Percentiles rank a stretch among this genome's conserved stretches.
These are phyloP conservation scores for Drosophila antonietae DNA, from an alignment of 2,888 invertebrate species.

Conservation along the genomic window DNA sequence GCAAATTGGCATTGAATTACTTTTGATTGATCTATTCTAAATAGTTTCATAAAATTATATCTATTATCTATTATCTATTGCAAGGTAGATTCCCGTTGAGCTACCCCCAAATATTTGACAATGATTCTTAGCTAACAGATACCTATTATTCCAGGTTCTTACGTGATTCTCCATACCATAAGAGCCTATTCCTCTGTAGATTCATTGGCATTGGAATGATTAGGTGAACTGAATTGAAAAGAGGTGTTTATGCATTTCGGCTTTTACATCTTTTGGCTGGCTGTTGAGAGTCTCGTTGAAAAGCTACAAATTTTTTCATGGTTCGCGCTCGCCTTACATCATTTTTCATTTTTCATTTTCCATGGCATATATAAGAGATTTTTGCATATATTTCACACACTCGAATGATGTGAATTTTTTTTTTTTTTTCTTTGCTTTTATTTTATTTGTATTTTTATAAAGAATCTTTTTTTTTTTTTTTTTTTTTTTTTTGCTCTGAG, in stretches of 20 bases:
- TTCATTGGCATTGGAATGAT: slow-evolving; percentile 5
- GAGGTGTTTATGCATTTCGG: slow-evolving; percentile 27
- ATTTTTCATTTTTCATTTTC: slow-evolving; percentile 69
- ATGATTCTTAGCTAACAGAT: too few species aligned
- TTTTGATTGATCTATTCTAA: too few species aligned
- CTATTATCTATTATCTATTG: too few species aligned
- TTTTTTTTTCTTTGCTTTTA: not conserved
- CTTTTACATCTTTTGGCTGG: slow-evolving; percentile 8
- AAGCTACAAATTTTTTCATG: slow-evolving; percentile 28
- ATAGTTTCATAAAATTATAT: too few species aligned
- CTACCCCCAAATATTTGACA: too few species aligned
- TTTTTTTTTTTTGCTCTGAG: slow-evolving; percentile 51
- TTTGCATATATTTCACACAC: slow-evolving; percentile 45
- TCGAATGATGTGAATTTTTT: slow-evolving; percentile 7
- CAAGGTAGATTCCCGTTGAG: too few species aligned
- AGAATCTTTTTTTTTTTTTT: slow-evolving; percentile 37
- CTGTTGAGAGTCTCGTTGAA: slow-evolving; percentile 32
- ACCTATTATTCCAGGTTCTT: too few species aligned
- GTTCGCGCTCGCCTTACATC: slow-evolving; percentile 21
- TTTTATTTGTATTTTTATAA: slow-evolving; percentile 17
- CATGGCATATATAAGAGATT: slow-evolving; percentile 41
- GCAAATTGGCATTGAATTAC: too few species aligned
- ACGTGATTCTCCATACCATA: too few species aligned
- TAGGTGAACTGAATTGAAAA: slow-evolving; percentile 40
- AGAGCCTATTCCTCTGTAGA: not conserved